These are phyloP conservation scores for Orthonyx spaldingii DNA, from an alignment of 2,113 vertebrate genomes.

Conservation along the genomic window DNA sequence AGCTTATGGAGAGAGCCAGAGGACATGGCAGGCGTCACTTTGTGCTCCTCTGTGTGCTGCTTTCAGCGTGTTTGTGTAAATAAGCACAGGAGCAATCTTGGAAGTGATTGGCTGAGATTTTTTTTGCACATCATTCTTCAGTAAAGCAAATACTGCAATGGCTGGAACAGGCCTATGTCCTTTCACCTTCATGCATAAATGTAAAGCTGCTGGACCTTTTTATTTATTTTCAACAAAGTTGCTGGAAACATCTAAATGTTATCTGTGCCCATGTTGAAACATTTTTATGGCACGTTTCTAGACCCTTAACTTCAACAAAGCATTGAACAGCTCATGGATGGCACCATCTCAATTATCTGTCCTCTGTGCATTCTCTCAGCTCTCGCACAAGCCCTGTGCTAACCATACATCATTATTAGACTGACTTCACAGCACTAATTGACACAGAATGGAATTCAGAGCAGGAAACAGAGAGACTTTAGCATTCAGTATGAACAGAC, in stretches of 20 bases:
- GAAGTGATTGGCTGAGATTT: neutral
- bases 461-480: conserved; percentile 11
- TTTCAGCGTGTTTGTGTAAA: neutral
- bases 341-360: neutral
- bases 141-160: neutral
- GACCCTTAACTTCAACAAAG: neutral
- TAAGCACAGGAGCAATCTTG: neutral
- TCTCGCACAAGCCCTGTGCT: neutral
- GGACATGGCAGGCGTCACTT: neutral
- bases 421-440: conserved; percentile 55
- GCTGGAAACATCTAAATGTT: neutral
- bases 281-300: neutral
- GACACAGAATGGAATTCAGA: conserved; percentile 58
- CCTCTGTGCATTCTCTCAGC: neutral
- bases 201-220: neutral
- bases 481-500: neutral
- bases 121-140: neutral
- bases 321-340: neutral
- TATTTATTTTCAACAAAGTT: neutral
- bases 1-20: neutral
- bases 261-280: neutral
- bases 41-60: neutral
- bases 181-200: neutral
- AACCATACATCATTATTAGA: conserved; percentile 59
- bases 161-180: neutral